These are phyloP conservation scores for Platichthys flesus DNA, from an alignment of 2,113 vertebrate genomes.

Conservation along the genomic window DNA sequence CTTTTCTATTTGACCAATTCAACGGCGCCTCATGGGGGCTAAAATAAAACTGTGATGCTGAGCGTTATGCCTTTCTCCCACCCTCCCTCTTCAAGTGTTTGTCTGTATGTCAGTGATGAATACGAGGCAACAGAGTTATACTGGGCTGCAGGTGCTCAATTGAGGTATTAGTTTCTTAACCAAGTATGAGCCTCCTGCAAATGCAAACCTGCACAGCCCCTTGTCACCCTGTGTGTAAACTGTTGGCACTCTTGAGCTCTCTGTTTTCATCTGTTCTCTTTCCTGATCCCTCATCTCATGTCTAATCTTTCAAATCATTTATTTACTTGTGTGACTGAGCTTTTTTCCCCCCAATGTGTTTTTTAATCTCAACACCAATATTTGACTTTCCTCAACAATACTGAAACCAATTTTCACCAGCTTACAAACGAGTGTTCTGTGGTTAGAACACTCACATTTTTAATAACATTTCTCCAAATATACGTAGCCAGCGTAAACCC, in stretches of 20 bases:
- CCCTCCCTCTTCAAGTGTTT: constrained; percentile 51
- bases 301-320: constrained; percentile 10
- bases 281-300: constrained; percentile 16
- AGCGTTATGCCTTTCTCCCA: constrained; percentile 10
- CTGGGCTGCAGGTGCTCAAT: constrained; percentile 67
- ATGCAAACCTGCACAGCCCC: constrained; percentile 67
- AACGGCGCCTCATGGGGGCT: constrained; percentile 58
- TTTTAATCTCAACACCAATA: not conserved
- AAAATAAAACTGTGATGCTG: constrained; percentile 68
- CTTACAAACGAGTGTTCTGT: not conserved
- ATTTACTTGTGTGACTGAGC: not conserved
- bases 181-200: constrained; percentile 70
- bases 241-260: constrained; percentile 18
- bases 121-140: constrained; percentile 68
- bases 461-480: not conserved
- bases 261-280: constrained; percentile 3
- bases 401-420: constrained; percentile 3
- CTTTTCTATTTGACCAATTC: constrained; percentile 62
- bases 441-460: not conserved
- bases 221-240: constrained; percentile 36
- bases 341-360: not conserved
- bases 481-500: not conserved
- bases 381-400: not conserved
- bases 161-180: constrained; percentile 77
- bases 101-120: constrained; percentile 70